Percentiles rank a stretch among this genome's conserved stretches.
These are phyloP conservation scores for Chroicocephalus ridibundus DNA, from an alignment of 2,113 vertebrate genomes.

Conservation along the genomic window DNA sequence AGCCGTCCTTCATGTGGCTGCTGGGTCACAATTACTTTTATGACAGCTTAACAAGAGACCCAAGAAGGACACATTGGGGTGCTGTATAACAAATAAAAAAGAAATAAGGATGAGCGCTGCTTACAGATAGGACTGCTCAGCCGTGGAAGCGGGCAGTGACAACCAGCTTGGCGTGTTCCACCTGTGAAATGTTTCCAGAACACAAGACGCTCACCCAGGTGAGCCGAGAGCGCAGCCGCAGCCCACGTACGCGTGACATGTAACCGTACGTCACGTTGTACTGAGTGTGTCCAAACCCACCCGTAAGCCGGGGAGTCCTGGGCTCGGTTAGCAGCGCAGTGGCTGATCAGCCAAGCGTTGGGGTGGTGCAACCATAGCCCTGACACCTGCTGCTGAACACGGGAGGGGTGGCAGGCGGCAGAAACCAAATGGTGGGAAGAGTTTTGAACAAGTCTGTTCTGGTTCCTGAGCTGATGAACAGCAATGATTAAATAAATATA, in stretches of 20 bases:
- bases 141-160: not conserved
- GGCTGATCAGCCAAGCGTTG: not conserved
- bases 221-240: not conserved
- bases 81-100: not conserved
- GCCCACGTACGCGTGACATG: rapidly evolving
- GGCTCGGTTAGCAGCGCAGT: not conserved
- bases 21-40: not conserved
- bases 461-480: not conserved
- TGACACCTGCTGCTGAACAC: conserved; percentile 2
- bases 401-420: not conserved
- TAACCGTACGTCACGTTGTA: not conserved
- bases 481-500: not conserved
- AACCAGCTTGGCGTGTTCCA: not conserved
- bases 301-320: not conserved
- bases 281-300: not conserved
- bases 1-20: not conserved
- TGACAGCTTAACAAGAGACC: not conserved
- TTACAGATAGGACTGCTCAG: not conserved
- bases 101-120: not conserved
- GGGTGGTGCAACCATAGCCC: conserved; percentile 16
- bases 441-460: not conserved
- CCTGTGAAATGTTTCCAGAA: not conserved
- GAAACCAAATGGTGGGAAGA: not conserved
- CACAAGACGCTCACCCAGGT: not conserved
- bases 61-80: not conserved